Conservation (phyloP, 2,113 vertebrate genomes). For the Boleophthalmus pectinirostris region DNA sequence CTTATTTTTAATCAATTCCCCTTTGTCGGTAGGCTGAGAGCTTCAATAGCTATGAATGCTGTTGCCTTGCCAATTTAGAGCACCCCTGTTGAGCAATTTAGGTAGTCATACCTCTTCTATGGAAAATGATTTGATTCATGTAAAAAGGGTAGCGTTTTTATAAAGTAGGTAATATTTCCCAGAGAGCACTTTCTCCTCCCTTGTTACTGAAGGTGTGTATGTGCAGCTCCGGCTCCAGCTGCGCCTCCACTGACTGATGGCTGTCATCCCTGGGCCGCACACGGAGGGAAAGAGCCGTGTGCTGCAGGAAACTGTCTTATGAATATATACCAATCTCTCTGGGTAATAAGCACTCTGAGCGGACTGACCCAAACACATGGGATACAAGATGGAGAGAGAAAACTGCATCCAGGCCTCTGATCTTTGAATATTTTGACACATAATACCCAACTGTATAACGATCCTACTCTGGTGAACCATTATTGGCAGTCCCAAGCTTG, state of each 20-base stretch:
- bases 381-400: conserved; percentile 27
- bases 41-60: conserved; percentile 48
- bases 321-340: conserved; percentile 48
- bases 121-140: conserved; percentile 48
- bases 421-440: conserved; percentile 11
- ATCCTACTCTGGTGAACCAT: neutral
- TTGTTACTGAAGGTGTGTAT: conserved; percentile 33
- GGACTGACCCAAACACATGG: conserved; percentile 44
- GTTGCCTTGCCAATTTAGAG: conserved; percentile 57
- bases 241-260: conserved; percentile 31
- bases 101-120: conserved; percentile 52
- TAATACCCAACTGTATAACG: neutral
- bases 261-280: conserved; percentile 39
- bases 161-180: conserved; percentile 52
- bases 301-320: conserved; percentile 47
- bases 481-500: neutral
- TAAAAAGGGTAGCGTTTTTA: conserved; percentile 51
- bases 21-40: conserved; percentile 48
- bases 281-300: conserved; percentile 39
- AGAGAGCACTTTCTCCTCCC: conserved; percentile 39
- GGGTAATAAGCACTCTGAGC: conserved; percentile 50
- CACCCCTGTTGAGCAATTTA: conserved; percentile 62
- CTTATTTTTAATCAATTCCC: conserved; percentile 70
- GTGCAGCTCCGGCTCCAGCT: conserved; percentile 28
- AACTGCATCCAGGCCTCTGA: conserved; percentile 22